Evolutionary conservation across 2,888 invertebrate genomes (phyloP).

Genomic region (Sicus ferrugineus): DNA sequence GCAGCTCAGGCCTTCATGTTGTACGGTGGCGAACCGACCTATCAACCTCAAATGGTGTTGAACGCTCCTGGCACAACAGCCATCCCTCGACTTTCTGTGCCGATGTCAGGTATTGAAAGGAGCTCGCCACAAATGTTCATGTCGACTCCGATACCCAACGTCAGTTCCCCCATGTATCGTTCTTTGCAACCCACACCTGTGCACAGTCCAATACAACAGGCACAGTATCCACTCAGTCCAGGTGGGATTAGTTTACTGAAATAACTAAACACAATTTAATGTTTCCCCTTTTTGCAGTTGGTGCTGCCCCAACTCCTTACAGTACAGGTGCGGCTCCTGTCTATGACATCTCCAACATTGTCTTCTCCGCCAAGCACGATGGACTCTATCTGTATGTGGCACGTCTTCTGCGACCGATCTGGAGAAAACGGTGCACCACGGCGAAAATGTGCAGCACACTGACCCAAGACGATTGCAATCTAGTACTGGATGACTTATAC

Average conservation of each 20-base stretch:
- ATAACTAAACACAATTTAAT: not conserved
- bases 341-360: conserved; percentile 53
- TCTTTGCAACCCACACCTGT: conserved; percentile 43
- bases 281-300: not conserved
- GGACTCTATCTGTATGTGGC: conserved; percentile 91
- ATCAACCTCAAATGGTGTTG: conserved; percentile 52
- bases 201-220: conserved; percentile 62
- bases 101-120: conserved; percentile 42
- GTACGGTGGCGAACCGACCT: conserved; percentile 82
- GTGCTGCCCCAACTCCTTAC: conserved; percentile 22
- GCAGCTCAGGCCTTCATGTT: conserved; percentile 91
- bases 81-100: conserved; percentile 36
- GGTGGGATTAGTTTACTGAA: conserved; percentile 52
- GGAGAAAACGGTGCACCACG: conserved; percentile 82
- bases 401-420: conserved; percentile 86
- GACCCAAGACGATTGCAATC: conserved; percentile 74
- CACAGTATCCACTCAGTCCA: conserved; percentile 63
- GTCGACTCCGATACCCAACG: conserved; percentile 60
- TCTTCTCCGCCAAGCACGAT: conserved; percentile 86
- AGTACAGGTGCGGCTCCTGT: conserved; percentile 41
- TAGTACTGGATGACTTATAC: conserved; percentile 78
- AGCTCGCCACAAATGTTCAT: conserved; percentile 56
- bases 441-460: conserved; percentile 75
- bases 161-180: conserved; percentile 39
- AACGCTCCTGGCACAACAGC: conserved; percentile 36